A percentile compares a stretch with the other conserved stretches of the same genome.
Conservation (phyloP, 1,140 invertebrate genomes). For the Nasonia longicornis region DNA sequence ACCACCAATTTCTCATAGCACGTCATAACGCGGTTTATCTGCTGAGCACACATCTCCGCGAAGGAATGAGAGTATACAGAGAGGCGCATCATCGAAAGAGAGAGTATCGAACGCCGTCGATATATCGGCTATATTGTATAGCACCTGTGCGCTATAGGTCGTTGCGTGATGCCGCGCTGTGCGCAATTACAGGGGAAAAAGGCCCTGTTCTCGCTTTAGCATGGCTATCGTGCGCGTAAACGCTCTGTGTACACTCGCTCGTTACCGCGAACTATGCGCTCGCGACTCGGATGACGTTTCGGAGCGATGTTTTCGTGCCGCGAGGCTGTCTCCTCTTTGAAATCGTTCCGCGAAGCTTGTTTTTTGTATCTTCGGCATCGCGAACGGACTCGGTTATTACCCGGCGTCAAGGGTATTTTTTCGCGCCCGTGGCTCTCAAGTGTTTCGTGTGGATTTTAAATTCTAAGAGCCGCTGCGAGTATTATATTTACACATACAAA, state of each 20-base stretch:
- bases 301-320: constrained; percentile 12
- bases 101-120: constrained; percentile 19
- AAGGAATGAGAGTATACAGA: not conserved
- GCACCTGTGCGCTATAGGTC: constrained; percentile 35
- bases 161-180: constrained; percentile 62
- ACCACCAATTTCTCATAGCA: not conserved
- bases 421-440: not conserved
- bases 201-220: constrained; percentile 62
- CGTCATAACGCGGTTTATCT: not conserved
- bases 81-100: not conserved
- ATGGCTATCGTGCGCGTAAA: constrained; percentile 65
- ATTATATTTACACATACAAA: not conserved
- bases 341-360: constrained; percentile 18
- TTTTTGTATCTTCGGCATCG: constrained; percentile 24
- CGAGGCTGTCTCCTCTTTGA: constrained; percentile 21
- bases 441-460: constrained; percentile 8
- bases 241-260: constrained; percentile 57
- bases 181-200: constrained; percentile 67
- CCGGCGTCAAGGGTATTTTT: not conserved
- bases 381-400: constrained; percentile 34
- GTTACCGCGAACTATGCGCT: constrained; percentile 39
- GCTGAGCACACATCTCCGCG: not conserved
- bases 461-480: not conserved
- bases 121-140: constrained; percentile 43
- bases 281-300: not conserved